These are phyloP conservation scores for Arremon brunneinucha DNA, from an alignment of 2,797 vertebrate species.

Conservation along the genomic window DNA sequence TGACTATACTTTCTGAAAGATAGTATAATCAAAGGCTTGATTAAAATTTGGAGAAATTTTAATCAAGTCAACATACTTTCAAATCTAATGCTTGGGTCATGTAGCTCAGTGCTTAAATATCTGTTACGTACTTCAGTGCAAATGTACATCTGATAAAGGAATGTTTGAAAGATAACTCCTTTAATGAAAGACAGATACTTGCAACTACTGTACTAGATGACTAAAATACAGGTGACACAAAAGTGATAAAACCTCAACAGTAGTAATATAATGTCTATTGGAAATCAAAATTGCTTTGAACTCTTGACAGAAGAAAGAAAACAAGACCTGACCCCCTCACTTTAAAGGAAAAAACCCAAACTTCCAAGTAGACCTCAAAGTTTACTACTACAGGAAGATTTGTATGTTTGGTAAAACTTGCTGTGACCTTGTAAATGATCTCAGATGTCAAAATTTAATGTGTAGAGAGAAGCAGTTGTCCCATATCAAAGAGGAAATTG, in stretches of 20 bases:
- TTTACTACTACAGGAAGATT: neutral
- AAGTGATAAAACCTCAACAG: neutral
- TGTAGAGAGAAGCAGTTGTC: neutral
- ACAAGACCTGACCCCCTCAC: neutral
- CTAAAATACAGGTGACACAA: constrained; percentile 3
- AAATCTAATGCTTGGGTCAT: neutral
- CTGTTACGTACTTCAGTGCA: neutral
- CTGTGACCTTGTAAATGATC: neutral
- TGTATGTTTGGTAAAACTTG: neutral
- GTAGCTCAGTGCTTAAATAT: neutral
- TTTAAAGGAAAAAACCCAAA: neutral
- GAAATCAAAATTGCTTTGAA: constrained; percentile 2
- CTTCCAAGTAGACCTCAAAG: neutral
- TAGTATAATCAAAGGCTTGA: too few species aligned
- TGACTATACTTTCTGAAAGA: neutral
- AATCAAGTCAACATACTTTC: neutral
- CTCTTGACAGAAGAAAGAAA: neutral
- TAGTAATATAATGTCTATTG: neutral
- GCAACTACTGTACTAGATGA: neutral
- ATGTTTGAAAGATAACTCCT: neutral
- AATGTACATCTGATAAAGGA: neutral
- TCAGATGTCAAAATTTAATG: neutral
- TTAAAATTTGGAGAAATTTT: neutral
- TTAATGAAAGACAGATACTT: neutral
- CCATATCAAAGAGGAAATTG: neutral